These are phyloP conservation scores for Palaemon carinicauda DNA, from an alignment of 1,140 invertebrate species.

Conservation along the genomic window DNA sequence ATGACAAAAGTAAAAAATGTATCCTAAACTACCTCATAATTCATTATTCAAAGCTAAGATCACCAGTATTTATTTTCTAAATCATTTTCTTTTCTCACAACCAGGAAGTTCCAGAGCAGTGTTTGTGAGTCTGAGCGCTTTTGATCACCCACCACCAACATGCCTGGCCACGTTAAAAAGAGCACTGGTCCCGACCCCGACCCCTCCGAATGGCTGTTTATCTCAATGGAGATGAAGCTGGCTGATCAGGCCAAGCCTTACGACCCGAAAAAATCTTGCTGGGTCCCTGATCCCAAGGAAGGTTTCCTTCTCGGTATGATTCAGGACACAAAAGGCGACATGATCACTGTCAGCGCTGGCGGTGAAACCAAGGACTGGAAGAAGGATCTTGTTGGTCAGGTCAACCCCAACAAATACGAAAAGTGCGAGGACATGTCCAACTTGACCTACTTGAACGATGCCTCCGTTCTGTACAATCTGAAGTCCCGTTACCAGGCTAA, in stretches of 20 bases:
- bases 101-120: no score
- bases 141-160: slow-evolving; percentile 46
- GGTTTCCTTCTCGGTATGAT: slow-evolving; percentile 38
- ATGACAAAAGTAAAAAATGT: no score
- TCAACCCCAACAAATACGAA: slow-evolving; percentile 99
- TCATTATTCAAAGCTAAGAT: no score
- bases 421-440: slow-evolving; percentile 99
- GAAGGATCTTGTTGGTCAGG: slow-evolving; percentile 71
- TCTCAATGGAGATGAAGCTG: slow-evolving; percentile 46
- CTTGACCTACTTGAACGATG: slow-evolving; percentile 99
- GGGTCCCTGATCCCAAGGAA: slow-evolving; percentile 38
- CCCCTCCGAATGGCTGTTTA: slow-evolving; percentile 27
- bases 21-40: no score
- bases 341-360: slow-evolving; percentile 57
- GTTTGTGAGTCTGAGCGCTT: slow-evolving; percentile 14
- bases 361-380: slow-evolving; percentile 61
- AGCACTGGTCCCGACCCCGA: slow-evolving; percentile 43
- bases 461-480: slow-evolving; percentile 98
- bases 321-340: slow-evolving; percentile 53
- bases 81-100: no score
- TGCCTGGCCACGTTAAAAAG: slow-evolving; percentile 53
- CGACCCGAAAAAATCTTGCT: slow-evolving; percentile 58
- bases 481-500: slow-evolving; percentile 96
- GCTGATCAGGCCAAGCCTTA: slow-evolving; percentile 29
- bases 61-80: no score